Evolutionary conservation across 2,797 vertebrate genomes (phyloP), one percentile per base, ranked within the genome.

Genomic region (Esox masquinongy): DNA sequence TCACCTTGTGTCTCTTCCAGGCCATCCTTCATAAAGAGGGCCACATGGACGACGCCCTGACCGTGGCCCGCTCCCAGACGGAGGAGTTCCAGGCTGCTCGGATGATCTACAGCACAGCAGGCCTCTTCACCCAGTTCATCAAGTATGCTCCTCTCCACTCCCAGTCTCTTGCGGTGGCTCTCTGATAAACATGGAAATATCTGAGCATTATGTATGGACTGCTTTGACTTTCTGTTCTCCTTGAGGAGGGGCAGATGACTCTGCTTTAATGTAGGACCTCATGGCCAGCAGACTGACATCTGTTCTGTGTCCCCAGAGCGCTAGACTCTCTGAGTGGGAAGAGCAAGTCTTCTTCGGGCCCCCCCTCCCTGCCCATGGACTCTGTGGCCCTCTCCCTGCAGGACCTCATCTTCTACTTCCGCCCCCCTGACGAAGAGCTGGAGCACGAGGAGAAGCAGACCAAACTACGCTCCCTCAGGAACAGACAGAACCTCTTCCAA

Each of bases 11-110:
- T 68, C 31, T 69, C 80, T 79, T 16, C 53, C 80, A 98, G 97
- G 96, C 96, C 72, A 98, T 98, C 76, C 93, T 98, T 77, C 97
- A 98, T 82, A 96, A 96, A 90, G 97, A 98, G 80, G 97, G 97
- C 68, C 97, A 98, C 89, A 98, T 98, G 97, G 97, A 98, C 0
- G 97, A 98, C 2, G 96, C 96, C 0, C 92, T 98, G 73, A 97
- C 96, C 0, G 93, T 97, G 71, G 96, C 95, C 8, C 94, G 96
- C 78, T 97, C 96, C 68, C 97, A 97, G 86, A 96, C 93, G 0
- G 96, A 97, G 82, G 95, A 97, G 82, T 97, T 95, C 7, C 97
- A 97, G 89, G 96, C 97, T 2, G 95, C 96, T 66, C 93, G 97
- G 68, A 97, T 98, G 95, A 98, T 98, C 85, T 94, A 93, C 88